phyloP scores from a whole-genome alignment of 2,888 invertebrate genomes.

The Sphecodes monilicornis region DNA sequence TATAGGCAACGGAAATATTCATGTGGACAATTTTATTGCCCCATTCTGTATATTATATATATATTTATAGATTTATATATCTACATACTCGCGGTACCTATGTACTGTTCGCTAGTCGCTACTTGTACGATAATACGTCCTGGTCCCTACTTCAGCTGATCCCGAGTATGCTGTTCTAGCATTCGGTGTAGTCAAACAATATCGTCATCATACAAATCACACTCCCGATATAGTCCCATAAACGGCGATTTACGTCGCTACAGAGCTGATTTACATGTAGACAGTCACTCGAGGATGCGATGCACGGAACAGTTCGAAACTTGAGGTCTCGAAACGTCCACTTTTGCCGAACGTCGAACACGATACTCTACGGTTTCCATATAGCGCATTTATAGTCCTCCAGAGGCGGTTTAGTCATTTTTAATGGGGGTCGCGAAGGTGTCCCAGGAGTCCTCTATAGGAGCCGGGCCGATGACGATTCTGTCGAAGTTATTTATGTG shows the following conservation, averaged over 20 bases:
- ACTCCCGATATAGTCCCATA: conserved; percentile 25
- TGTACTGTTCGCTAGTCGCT: neutral
- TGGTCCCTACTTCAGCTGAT: neutral
- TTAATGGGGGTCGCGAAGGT: neutral
- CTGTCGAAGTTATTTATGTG: neutral
- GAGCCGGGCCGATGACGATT: neutral
- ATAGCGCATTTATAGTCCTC: neutral
- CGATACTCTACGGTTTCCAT: neutral
- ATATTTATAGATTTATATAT: neutral
- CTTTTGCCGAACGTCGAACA: neutral
- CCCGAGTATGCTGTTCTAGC: neutral
- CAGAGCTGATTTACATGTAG: conserved; percentile 62
- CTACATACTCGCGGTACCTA: neutral
- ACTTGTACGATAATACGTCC: conserved; percentile 10
- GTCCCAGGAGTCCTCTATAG: neutral
- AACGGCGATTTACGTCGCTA: conserved; percentile 46
- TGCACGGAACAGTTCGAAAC: conserved; percentile 38
- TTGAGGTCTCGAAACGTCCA: conserved; percentile 19
- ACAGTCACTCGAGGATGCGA: conserved; percentile 48
- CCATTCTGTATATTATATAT: too few species aligned
- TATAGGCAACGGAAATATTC: too few species aligned
- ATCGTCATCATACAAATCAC: conserved; percentile 43
- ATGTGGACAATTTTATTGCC: too few species aligned
- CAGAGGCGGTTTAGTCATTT: neutral
- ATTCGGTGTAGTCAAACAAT: conserved; percentile 20